Evolutionary conservation across 2,888 invertebrate species (phyloP), one percentile per base, ranked within the genome.

Genomic region (Mimas tiliae): DNA sequence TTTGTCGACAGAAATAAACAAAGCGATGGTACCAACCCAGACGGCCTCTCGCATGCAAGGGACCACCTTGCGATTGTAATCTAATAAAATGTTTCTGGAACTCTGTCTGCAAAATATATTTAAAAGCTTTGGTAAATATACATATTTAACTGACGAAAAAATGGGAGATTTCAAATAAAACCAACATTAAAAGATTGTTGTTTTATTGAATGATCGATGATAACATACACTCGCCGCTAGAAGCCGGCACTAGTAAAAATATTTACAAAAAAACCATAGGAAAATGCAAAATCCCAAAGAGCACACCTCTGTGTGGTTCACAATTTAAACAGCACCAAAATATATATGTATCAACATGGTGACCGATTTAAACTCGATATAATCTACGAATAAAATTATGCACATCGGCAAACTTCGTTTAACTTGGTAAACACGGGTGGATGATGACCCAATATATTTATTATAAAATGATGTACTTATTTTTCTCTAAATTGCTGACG

Each of bases 121-220:
- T 4, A 27, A 1, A 27, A n/a, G n/a, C n/a, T n/a, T n/a, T n/a
- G n/a, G n/a, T 34, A 38, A 38, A 14, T 48, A 48, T 48, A 14
- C 47, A 27, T 14, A 2, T 48, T 4, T 48, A 9, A 48, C 6
- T 1, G 14, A n/a, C n/a, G 14, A 6, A 21, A 8, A 21, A 9
- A 47, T 38, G 14, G 33, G 21, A 62, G n/a, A 8, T 12, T 6
- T 64, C 45, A 21, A 84, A 82, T 79, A 81, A 86, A 83, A 83
- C 74, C 8, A 67, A 66, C 9, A 71, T 72, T 64, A 77, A 83
- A 84, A 82, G 80, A 77, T 75, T 82, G 81, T 81, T 76, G 79
- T 84, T 89, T 88, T 88, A 89, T 86, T 90, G 80, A 81, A 85
- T 83, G 80, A 84, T 84, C 82, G 71, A 82, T 83, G 84, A 85